These are phyloP conservation scores for Halyomorpha halys DNA, from an alignment of 1,140 invertebrate species.

Conservation along the genomic window DNA sequence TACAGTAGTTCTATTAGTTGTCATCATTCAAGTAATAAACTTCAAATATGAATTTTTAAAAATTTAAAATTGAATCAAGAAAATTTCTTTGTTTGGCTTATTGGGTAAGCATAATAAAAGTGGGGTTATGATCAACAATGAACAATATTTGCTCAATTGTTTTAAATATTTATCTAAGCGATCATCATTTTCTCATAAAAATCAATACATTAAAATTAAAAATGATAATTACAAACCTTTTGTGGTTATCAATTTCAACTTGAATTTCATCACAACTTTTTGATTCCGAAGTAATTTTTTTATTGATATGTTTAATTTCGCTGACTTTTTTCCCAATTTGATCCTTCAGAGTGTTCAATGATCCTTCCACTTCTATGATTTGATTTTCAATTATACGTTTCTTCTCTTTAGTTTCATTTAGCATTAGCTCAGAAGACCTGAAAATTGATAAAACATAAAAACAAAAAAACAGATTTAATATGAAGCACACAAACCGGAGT, in stretches of 20 bases:
- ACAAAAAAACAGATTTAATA: not conserved
- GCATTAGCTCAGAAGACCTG: not conserved
- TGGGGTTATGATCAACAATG: too few relatives aligned
- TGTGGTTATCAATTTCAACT: conserved; percentile 11
- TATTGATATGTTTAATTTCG: conserved; percentile 16
- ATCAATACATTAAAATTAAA: too few relatives aligned
- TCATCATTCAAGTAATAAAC: too few relatives aligned
- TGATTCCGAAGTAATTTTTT: conserved; percentile 9
- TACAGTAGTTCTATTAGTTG: too few relatives aligned
- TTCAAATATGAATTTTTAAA: too few relatives aligned
- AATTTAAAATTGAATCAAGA: too few relatives aligned
- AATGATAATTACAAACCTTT: conserved; percentile 1
- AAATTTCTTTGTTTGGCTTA: too few relatives aligned
- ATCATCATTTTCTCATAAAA: too few relatives aligned
- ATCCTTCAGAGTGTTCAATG: not conserved
- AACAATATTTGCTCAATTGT: too few relatives aligned
- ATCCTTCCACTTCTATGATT: not conserved
- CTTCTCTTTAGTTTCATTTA: conserved; percentile 11
- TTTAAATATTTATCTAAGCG: too few relatives aligned
- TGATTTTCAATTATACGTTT: not conserved
- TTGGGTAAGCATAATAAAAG: too few relatives aligned
- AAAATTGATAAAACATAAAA: not conserved
- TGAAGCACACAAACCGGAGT: not conserved
- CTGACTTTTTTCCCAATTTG: not conserved
- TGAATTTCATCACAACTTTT: conserved; percentile 7